These are phyloP conservation scores for Rhombomys opimus DNA, from an alignment of 2,113 vertebrate genomes.

Conservation along the genomic window DNA sequence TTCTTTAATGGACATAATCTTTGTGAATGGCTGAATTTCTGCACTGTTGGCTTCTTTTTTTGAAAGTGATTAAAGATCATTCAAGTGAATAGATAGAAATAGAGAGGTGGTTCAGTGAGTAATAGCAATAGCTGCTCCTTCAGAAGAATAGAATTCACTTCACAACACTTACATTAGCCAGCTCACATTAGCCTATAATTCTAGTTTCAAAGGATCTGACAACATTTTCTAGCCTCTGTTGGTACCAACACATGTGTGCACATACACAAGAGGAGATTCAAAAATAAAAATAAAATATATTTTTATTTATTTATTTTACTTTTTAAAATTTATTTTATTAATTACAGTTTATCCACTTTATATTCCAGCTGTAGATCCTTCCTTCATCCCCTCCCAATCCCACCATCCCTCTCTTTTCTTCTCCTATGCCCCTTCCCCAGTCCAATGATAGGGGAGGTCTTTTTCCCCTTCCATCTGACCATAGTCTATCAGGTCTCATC, in stretches of 20 bases:
- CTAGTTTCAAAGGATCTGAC: neutral
- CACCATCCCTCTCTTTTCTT: too few species aligned
- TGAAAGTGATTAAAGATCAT: neutral
- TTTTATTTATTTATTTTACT: too few species aligned
- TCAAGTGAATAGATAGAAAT: neutral
- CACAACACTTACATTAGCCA: neutral
- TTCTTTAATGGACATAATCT: neutral
- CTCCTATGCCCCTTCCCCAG: too few species aligned
- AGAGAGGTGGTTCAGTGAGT: neutral
- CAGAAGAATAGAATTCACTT: too few species aligned
- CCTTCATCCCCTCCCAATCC: too few species aligned
- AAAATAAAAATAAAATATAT: neutral
- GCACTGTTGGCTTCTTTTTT: neutral
- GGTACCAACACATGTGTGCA: neutral
- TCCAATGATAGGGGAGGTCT: too few species aligned
- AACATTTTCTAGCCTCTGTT: neutral
- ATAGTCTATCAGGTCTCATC: too few species aligned
- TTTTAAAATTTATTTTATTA: too few species aligned
- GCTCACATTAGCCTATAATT: neutral
- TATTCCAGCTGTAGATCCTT: too few species aligned
- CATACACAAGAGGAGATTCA: neutral
- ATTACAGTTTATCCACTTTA: too few species aligned
- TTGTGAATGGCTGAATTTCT: neutral
- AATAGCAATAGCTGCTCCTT: neutral
- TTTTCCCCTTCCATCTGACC: too few species aligned